Evolutionary conservation across 30 jellyfish, hydroid and myxozoan species (phyloP).

Genomic region (Rhopilema esculentum): DNA sequence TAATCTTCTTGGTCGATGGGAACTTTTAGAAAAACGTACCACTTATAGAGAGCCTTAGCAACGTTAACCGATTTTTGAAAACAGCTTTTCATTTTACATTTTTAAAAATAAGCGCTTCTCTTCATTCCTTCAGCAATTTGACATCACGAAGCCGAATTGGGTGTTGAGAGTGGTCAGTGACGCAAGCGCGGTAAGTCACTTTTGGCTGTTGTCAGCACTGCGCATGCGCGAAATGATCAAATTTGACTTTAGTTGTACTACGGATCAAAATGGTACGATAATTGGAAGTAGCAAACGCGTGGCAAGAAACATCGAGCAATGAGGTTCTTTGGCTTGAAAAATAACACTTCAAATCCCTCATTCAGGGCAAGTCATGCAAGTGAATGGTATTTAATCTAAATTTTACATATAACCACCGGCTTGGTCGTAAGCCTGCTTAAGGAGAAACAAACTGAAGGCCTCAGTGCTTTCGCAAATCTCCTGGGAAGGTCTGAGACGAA

Average conservation of each 20-base stretch:
- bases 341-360: too few relatives aligned
- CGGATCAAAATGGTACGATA: too few relatives aligned
- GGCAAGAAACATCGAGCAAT: too few relatives aligned
- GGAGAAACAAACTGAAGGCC: constrained; percentile 76
- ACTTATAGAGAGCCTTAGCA: too few relatives aligned
- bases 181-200: constrained; percentile 70
- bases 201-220: too few relatives aligned
- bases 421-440: constrained; percentile 85
- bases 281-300: too few relatives aligned
- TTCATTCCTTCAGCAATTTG: constrained; percentile 77
- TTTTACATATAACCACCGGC: background rate
- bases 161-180: constrained; percentile 85
- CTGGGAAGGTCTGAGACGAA: constrained; percentile 94
- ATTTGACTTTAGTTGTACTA: background rate
- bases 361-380: background rate
- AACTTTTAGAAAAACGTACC: too few relatives aligned
- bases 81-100: too few relatives aligned
- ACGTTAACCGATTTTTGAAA: too few relatives aligned
- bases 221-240: constrained; percentile 38
- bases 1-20: too few relatives aligned
- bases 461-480: constrained; percentile 45
- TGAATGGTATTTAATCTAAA: background rate
- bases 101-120: too few relatives aligned
- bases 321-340: too few relatives aligned
- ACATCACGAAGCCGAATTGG: constrained; percentile 86